These are phyloP conservation scores for Germaria angustata DNA, from an alignment of 2,888 invertebrate species.

Conservation along the genomic window DNA sequence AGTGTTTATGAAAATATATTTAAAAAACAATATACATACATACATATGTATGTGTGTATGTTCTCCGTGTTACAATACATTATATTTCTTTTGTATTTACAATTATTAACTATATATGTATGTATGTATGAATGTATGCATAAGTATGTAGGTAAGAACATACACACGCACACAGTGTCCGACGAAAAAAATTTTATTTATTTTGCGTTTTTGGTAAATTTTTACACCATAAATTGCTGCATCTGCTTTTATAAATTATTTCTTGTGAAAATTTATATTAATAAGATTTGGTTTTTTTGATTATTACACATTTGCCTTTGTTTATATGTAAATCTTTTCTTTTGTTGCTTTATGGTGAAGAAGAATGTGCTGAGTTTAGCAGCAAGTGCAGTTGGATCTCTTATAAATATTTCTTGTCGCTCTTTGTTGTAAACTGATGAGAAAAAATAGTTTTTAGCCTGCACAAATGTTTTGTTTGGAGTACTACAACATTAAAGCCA, in stretches of 20 bases:
- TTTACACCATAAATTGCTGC: neutral
- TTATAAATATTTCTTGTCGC: slow-evolving; percentile 27
- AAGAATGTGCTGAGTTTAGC: slow-evolving; percentile 33
- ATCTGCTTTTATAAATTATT: no score
- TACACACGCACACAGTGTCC: no score
- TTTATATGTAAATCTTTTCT: slow-evolving; percentile 1
- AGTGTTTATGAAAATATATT: slow-evolving; percentile 4
- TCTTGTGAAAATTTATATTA: neutral
- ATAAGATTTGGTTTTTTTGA: neutral
- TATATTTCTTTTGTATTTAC: neutral
- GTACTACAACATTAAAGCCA: neutral
- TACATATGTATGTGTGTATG: no score
- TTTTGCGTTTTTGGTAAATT: neutral
- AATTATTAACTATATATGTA: neutral
- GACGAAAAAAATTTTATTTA: no score
- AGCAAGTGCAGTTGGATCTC: neutral
- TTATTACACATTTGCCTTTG: neutral
- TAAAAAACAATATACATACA: no score
- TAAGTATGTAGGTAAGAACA: no score
- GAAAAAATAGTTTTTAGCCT: neutral
- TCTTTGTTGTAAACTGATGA: slow-evolving; percentile 1
- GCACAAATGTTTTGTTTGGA: neutral
- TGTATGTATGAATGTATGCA: no score
- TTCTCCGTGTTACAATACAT: neutral
- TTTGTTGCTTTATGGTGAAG: slow-evolving; percentile 13